Evolutionary conservation across 2,888 invertebrate species (phyloP).

Genomic region (Drosophila putrida): DNA sequence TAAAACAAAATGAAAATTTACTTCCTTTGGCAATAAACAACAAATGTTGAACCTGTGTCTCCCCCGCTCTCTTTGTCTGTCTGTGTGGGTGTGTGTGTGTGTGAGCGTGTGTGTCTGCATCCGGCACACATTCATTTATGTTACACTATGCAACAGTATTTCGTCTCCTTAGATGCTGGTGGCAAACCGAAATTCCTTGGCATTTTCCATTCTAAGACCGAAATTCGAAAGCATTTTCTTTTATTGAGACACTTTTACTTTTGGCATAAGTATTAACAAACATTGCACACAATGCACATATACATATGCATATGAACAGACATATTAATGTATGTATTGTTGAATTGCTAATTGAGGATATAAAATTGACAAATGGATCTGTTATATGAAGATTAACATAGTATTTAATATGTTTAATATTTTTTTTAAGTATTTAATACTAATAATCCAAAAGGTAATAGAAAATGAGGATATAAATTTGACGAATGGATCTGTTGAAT

Average conservation of each 20-base stretch:
- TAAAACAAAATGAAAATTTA: slow-evolving; percentile 77
- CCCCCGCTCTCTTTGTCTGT: neutral
- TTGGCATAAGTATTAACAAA: slow-evolving; percentile 13
- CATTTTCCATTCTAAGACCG: slow-evolving; percentile 14
- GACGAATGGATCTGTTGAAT: neutral
- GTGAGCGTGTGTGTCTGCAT: neutral
- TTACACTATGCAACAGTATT: slow-evolving; percentile 44
- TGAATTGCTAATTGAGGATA: neutral
- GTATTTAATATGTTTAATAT: neutral
- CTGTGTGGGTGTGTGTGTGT: neutral
- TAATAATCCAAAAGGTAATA: too few relatives aligned
- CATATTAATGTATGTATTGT: neutral
- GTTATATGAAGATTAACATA: neutral
- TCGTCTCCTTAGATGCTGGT: neutral
- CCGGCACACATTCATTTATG: slow-evolving; percentile 29
- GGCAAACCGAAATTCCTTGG: slow-evolving; percentile 16
- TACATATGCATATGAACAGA: neutral
- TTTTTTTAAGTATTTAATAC: too few relatives aligned
- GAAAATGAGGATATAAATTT: slow-evolving; percentile 5
- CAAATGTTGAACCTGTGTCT: slow-evolving; percentile 60
- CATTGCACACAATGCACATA: slow-evolving; percentile 7
- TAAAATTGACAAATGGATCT: slow-evolving; percentile 9
- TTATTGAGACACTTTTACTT: slow-evolving; percentile 43
- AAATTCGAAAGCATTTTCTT: slow-evolving; percentile 23
- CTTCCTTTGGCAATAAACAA: slow-evolving; percentile 73